Evolutionary conservation across 2,113 vertebrate species (phyloP), one percentile per base, ranked within the genome.

Genomic region (Heterotis niloticus): DNA sequence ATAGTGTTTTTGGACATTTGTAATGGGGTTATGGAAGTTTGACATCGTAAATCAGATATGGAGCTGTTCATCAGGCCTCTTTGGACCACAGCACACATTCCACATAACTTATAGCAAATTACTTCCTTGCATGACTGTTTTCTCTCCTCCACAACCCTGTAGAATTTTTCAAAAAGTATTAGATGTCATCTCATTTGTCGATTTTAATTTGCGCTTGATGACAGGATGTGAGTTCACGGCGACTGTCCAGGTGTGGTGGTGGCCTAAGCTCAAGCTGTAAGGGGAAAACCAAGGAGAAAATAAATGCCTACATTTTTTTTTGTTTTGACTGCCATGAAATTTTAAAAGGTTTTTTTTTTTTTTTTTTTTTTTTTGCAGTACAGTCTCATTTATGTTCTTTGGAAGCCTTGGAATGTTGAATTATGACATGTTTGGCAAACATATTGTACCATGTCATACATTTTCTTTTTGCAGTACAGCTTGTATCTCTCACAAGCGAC

Each of bases 251-350:
- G 34, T 44, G 34, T 44, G 34, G 34, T 44, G 26, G 16, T 18
- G 9, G 68, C 34, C 24, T 16, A n/a, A 34, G 34, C 51, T 70
- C 34, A 18, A 51, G 20, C 4, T n/a, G 9, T 10, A 56, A 9
- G 51, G 16, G n/a, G n/a, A n/a, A 9, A 73, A 12, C 52, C 70
- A 4, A 73, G 80, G n/a, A 82, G 82, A 80, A 85, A 83, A 83
- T 83, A 26, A 82, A 79, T 79, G 72, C 57, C 80, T 4, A 64
- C 74, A 23, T 82, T 80, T 82, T 80, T 64, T 68, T 64, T 83
- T 67, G 77, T 82, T 75, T 83, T 0, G n/a, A 76, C 75, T 52
- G 76, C 82, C 73, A 56, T 82, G 78, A 78, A 79, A 17, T 54
- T 64, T 44, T 44, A 44, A 44, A 75, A 75, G 73, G 64, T 75